Evolutionary conservation across 2,113 vertebrate genomes (phyloP).

Genomic region (Prolemur simus): DNA sequence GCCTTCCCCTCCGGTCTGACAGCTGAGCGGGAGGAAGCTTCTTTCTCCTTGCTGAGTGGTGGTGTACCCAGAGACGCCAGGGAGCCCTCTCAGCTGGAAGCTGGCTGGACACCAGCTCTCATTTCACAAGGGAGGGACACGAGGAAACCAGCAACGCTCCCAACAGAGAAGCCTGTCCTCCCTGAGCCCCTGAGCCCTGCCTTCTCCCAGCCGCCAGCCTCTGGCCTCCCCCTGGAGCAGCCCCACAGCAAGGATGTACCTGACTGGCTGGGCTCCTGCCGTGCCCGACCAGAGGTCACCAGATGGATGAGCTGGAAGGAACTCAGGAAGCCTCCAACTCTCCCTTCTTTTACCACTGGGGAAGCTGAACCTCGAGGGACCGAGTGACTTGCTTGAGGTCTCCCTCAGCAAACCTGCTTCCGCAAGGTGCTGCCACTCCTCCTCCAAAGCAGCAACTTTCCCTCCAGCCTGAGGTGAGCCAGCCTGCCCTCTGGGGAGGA

Average conservation of each 20-base stretch:
- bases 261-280: background rate
- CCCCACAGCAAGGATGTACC: background rate
- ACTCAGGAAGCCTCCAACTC: background rate
- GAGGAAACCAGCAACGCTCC: background rate
- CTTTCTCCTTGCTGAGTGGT: background rate
- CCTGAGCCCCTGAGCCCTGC: background rate
- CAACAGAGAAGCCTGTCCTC: background rate
- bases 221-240: background rate
- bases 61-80: rapidly evolving
- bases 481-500: background rate
- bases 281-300: background rate
- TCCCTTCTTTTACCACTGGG: background rate
- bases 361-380: background rate
- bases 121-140: background rate
- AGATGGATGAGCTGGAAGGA: background rate
- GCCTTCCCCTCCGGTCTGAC: conserved; percentile 49
- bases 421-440: background rate
- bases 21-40: conserved; percentile 59
- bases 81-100: background rate
- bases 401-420: background rate
- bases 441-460: background rate
- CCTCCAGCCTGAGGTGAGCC: background rate
- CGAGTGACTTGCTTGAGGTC: background rate
- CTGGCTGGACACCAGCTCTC: background rate
- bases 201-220: background rate